phyloP scores from a whole-genome alignment of 2,113 vertebrate genomes.

The Vombatus ursinus region DNA sequence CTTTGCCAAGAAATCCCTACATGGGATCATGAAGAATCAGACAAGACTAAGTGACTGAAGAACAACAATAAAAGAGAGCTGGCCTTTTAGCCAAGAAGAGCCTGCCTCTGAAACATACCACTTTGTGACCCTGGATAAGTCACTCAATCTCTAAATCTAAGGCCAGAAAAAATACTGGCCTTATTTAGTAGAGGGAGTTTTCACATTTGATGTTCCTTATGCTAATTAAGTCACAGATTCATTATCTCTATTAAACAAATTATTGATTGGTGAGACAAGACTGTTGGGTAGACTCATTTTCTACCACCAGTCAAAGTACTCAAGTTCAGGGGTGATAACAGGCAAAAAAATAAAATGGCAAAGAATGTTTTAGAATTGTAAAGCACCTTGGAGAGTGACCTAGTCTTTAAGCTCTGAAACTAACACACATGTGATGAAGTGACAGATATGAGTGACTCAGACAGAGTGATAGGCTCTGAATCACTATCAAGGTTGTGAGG shows the following conservation, averaged over 20 bases:
- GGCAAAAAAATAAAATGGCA: not conserved
- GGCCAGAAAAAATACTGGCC: not conserved
- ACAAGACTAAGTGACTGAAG: not conserved
- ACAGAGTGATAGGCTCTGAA: not conserved
- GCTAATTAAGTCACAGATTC: not conserved
- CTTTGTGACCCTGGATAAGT: not conserved
- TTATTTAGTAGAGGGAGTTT: not conserved
- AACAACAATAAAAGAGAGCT: no score
- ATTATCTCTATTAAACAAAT: not conserved
- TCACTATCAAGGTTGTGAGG: not conserved
- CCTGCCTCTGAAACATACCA: not conserved
- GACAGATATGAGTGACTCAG: not conserved
- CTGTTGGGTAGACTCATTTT: not conserved
- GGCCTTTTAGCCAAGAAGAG: not conserved
- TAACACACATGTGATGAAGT: not conserved
- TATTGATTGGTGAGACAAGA: not conserved
- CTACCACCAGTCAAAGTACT: not conserved
- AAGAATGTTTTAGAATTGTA: not conserved
- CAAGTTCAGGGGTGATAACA: not conserved
- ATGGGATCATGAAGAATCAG: not conserved
- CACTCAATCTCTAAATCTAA: not conserved
- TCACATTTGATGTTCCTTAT: not conserved
- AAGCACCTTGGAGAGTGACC: not conserved
- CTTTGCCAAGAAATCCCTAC: not conserved
- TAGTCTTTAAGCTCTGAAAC: not conserved